These are phyloP conservation scores for Gobio occitaniae DNA, from an alignment of 2,797 vertebrate genomes.

Conservation along the genomic window DNA sequence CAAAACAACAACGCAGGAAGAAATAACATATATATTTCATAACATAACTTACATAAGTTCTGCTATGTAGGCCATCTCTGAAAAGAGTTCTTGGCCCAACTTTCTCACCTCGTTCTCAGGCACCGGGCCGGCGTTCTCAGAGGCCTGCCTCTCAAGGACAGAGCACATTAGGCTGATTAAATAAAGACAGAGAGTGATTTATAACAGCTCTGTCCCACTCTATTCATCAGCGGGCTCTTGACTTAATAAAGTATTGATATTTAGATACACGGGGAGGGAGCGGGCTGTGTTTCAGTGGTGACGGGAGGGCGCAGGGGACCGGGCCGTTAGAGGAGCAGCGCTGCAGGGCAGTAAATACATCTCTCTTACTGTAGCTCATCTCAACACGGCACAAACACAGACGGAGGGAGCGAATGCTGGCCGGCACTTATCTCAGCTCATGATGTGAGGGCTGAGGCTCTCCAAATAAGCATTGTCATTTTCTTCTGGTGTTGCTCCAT, in stretches of 20 bases:
- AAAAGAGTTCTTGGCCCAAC: slow-evolving; percentile 4
- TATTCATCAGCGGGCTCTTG: slow-evolving; percentile 61
- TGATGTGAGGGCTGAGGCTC: slow-evolving; percentile 12
- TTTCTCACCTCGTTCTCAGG: slow-evolving; percentile 13
- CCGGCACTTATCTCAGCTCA: slow-evolving; percentile 45
- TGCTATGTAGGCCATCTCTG: slow-evolving; percentile 32
- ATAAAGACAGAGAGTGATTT: slow-evolving; percentile 66
- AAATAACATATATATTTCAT: slow-evolving; percentile 13
- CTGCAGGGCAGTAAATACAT: slow-evolving; percentile 43
- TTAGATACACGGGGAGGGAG: slow-evolving; percentile 47
- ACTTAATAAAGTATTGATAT: slow-evolving; percentile 68
- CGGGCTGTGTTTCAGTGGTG: slow-evolving; percentile 19
- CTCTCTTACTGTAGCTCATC: slow-evolving; percentile 45
- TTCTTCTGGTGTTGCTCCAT: neutral
- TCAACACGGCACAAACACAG: slow-evolving; percentile 34
- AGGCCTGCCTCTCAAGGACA: slow-evolving; percentile 60
- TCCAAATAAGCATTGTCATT: neutral
- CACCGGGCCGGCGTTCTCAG: neutral
- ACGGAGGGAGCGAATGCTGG: slow-evolving; percentile 40
- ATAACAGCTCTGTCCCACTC: slow-evolving; percentile 57
- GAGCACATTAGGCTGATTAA: slow-evolving; percentile 65
- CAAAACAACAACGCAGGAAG: slow-evolving; percentile 35
- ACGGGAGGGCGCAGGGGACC: slow-evolving; percentile 10
- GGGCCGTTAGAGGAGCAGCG: slow-evolving; percentile 25
- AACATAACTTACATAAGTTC: neutral